Evolutionary conservation across 2,888 invertebrate species (phyloP).

Genomic region (Penaeus monodon): DNA sequence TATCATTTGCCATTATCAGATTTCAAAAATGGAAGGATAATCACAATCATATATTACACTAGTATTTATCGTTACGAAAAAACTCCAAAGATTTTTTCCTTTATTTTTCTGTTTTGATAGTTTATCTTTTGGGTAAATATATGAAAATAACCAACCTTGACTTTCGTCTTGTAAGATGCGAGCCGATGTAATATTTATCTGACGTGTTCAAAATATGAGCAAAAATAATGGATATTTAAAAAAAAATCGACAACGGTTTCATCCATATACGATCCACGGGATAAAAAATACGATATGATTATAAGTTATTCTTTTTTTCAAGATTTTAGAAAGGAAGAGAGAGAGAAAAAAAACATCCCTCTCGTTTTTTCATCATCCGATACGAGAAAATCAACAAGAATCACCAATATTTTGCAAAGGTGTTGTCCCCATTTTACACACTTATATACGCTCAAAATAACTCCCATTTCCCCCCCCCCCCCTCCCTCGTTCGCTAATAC

Average conservation of each 20-base stretch:
- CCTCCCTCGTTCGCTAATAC: background rate
- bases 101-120: background rate
- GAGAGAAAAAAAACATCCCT: no score
- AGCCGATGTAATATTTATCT: no score
- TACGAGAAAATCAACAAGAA: no score
- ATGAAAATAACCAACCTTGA: no score
- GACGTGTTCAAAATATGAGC: background rate
- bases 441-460: background rate
- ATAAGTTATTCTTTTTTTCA: background rate
- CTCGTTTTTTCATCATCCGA: no score
- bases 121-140: no score
- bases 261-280: background rate
- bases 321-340: no score
- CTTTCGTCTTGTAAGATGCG: no score
- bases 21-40: no score
- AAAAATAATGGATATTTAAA: no score
- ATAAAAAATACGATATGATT: background rate
- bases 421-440: background rate
- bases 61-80: background rate
- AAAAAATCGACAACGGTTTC: no score
- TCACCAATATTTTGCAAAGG: background rate
- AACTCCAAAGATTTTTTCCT: background rate
- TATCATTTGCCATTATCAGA: no score
- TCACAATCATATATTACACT: background rate
- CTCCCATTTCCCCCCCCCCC: background rate